These are phyloP conservation scores for Maniola hyperantus DNA, from an alignment of 2,888 invertebrate species.

Conservation along the genomic window DNA sequence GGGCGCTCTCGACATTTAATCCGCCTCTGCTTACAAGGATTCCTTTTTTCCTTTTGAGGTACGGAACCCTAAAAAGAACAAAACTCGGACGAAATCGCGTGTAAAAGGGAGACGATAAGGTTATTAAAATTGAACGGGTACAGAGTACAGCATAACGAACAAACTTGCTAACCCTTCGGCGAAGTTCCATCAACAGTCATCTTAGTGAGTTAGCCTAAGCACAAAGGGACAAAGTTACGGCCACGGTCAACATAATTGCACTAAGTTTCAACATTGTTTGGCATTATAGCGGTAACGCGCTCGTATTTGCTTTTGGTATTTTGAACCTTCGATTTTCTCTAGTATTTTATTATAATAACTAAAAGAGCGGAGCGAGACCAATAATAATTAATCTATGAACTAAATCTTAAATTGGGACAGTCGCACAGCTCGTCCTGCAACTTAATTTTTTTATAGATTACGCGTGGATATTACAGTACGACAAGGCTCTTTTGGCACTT, in stretches of 20 bases:
- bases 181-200: slow-evolving; percentile 14
- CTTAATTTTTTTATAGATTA: no score
- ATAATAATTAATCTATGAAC: no score
- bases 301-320: background rate
- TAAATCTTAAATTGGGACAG: no score
- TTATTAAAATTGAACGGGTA: background rate
- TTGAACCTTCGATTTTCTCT: background rate
- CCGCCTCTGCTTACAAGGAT: no score
- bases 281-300: background rate
- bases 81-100: background rate
- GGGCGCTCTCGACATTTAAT: no score
- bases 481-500: no score
- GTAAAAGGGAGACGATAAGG: background rate
- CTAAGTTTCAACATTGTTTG: slow-evolving; percentile 12
- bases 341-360: background rate
- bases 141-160: background rate
- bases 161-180: slow-evolving; percentile 6
- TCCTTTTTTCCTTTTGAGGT: no score
- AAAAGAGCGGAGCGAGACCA: no score
- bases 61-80: background rate
- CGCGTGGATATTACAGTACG: no score
- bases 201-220: slow-evolving; percentile 6
- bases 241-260: slow-evolving; percentile 14
- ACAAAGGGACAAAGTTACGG: slow-evolving; percentile 2
- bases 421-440: no score